These are phyloP conservation scores for Reticulitermes lucifugus DNA, from an alignment of 2,888 invertebrate species.

Conservation along the genomic window DNA sequence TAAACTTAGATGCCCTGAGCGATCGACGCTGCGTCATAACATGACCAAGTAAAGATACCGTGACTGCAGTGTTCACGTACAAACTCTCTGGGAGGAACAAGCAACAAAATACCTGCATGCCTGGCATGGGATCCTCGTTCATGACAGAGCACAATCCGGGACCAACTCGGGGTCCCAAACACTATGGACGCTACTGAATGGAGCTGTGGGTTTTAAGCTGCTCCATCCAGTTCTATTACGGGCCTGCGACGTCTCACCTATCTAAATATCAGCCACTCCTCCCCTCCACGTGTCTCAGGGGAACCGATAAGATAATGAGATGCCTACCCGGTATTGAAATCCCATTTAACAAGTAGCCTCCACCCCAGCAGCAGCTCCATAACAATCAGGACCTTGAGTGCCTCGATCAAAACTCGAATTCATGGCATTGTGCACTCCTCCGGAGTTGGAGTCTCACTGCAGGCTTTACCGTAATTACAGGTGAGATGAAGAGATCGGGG, in stretches of 20 bases:
- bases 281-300: neutral
- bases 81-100: too few species aligned
- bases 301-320: slow-evolving; percentile 30
- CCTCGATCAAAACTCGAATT: neutral
- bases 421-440: neutral
- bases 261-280: slow-evolving; percentile 19
- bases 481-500: too few species aligned
- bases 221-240: slow-evolving; percentile 9
- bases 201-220: neutral
- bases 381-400: neutral
- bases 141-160: neutral
- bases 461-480: neutral
- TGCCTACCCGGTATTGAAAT: slow-evolving; percentile 21
- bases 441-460: neutral
- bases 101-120: too few species aligned
- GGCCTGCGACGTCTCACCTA: slow-evolving; percentile 5
- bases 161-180: neutral
- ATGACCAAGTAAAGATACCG: too few species aligned
- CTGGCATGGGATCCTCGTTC: too few species aligned
- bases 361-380: neutral
- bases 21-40: too few species aligned
- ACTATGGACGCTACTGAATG: neutral
- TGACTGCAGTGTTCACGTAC: too few species aligned
- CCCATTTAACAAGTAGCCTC: slow-evolving; percentile 9
- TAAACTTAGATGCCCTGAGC: too few species aligned